A percentile compares a stretch with the other conserved stretches of the same genome.
Evolutionary conservation across 1,140 invertebrate species (phyloP).

Genomic region (Cylas formicarius): DNA sequence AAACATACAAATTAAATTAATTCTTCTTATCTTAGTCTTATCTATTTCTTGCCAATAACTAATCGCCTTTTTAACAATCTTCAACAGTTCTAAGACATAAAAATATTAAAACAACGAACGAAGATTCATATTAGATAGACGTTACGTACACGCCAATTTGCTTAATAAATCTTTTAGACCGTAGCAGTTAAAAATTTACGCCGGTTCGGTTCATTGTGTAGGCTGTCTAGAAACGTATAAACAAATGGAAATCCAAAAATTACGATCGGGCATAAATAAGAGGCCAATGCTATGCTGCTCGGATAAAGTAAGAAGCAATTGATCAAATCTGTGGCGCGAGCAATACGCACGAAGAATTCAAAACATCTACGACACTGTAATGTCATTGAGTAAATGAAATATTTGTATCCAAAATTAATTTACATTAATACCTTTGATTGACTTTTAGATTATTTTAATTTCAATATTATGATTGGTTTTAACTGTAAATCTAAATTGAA

Average conservation of each 20-base stretch:
- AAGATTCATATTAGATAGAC: too few relatives aligned
- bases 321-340: conserved; percentile 5
- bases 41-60: neutral
- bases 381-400: too few relatives aligned
- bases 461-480: too few relatives aligned
- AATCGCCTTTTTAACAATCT: conserved; percentile 1
- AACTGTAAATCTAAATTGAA: too few relatives aligned
- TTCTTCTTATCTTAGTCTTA: neutral
- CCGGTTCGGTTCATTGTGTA: conserved; percentile 9
- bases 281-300: conserved; percentile 11
- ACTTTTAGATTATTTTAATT: too few relatives aligned
- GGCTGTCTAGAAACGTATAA: conserved; percentile 15
- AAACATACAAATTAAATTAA: neutral
- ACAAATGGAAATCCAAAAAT: conserved; percentile 18
- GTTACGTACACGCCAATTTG: conserved; percentile 5
- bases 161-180: conserved; percentile 4
- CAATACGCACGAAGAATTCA: too few relatives aligned
- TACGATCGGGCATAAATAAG: conserved; percentile 16
- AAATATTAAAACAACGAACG: too few relatives aligned
- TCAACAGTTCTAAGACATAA: neutral
- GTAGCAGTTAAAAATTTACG: conserved; percentile 10
- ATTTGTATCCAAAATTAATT: too few relatives aligned
- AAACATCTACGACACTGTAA: too few relatives aligned
- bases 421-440: too few relatives aligned
- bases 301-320: conserved; percentile 16